These are phyloP conservation scores for Crocodylus rhombifer DNA, from an alignment of 2,797 vertebrate genomes.

Conservation along the genomic window DNA sequence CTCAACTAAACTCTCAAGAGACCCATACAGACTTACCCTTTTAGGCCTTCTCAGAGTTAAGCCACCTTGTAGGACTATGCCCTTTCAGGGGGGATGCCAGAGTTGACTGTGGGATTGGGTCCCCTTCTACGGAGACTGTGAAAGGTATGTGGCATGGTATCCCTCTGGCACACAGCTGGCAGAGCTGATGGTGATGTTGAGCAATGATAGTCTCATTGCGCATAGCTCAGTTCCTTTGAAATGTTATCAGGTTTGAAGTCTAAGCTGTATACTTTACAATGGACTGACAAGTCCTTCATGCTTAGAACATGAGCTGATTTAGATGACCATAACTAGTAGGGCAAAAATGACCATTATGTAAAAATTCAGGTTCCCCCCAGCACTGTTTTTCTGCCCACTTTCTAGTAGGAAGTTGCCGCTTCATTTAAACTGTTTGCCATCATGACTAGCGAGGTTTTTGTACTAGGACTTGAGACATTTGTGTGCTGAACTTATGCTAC, in stretches of 20 bases:
- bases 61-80: not conserved
- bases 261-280: not conserved
- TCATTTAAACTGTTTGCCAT: not conserved
- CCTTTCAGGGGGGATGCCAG: not conserved
- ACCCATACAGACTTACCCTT: not conserved
- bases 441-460: rapidly evolving
- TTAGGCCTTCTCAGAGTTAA: not conserved
- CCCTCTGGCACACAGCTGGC: not conserved
- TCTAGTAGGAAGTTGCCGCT: not conserved
- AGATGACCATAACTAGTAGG: not conserved
- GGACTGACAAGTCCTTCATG: rapidly evolving
- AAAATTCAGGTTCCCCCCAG: not conserved
- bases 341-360: not conserved
- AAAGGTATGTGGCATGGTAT: not conserved
- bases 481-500: not conserved
- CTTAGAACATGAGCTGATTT: not conserved
- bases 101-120: not conserved
- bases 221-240: not conserved
- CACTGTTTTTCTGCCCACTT: not conserved
- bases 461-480: rapidly evolving
- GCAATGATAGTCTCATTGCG: not conserved
- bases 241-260: not conserved
- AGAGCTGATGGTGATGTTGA: not conserved
- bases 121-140: not conserved
- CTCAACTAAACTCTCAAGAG: constrained; percentile 8